Conservation (phyloP, 2,797 vertebrate genomes). For the Chaetophractus vellerosus region DNA sequence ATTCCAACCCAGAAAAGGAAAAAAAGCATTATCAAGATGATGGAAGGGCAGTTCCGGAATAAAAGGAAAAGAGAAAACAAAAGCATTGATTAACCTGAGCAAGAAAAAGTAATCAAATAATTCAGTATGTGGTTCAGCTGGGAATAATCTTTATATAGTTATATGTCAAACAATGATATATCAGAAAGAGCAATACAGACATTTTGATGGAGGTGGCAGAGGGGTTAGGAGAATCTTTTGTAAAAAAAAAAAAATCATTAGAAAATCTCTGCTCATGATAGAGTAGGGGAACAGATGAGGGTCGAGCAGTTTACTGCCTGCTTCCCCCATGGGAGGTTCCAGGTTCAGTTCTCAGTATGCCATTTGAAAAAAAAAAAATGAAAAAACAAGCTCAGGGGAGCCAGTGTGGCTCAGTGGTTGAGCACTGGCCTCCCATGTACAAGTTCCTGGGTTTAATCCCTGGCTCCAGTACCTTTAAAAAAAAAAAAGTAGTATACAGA, state of each 20-base stretch:
- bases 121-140: background rate
- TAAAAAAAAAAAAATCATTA: background rate
- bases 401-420: no score
- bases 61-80: background rate
- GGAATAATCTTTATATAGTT: constrained; percentile 49
- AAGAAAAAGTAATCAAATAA: background rate
- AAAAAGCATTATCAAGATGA: background rate
- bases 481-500: background rate
- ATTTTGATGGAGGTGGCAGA: background rate
- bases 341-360: no score
- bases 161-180: background rate
- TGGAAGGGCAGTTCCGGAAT: background rate
- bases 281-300: background rate
- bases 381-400: no score
- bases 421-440: no score
- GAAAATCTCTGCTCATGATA: background rate
- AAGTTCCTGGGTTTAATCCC: no score
- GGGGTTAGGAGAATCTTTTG: background rate
- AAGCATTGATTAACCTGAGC: constrained; percentile 5
- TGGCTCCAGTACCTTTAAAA: no score
- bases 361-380: no score
- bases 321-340: no score
- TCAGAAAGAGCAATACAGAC: constrained; percentile 7
- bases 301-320: no score
- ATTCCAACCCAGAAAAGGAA: background rate